Base-by-base conservation (phyloP, 1,140 invertebrate species). In the Antheraea mylitta region DNA sequence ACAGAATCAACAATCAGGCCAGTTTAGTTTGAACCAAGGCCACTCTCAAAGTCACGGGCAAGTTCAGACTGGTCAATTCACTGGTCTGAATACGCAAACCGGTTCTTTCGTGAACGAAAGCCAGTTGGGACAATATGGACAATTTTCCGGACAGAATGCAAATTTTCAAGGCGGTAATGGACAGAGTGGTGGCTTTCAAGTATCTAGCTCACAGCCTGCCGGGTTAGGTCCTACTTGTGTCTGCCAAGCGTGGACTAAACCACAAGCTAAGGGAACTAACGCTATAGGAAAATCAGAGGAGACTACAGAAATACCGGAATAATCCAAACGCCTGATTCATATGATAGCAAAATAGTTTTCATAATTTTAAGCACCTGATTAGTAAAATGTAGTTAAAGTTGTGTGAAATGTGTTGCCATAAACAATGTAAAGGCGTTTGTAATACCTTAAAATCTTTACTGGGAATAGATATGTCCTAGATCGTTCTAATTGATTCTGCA, bases 241-340 rank as follows among this genome's bases (percentile, higher is more conserved):
- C 10, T 91, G 89, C 60, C 87, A 90, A 72, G 83, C 87, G 0
- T 91, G 87, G 86, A 86, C 87, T 0, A 90, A 90, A 66, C 87
- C 83, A 11, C 64, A 67, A 18, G 16, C 74, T 0, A 77, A 77
- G 11, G 60, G 60, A 3, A 18, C 22, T 16, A 79, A 85, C 30
- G 58, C 19, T 11, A 71, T 73, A 4, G 74, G 77, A 10, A 81
- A 84, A 58, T 79, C 78, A 36, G 73, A 71, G 61, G 80, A 83
- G 10, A 85, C 81, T 58, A 61, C 18, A 22, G 72, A 78, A 48
- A 75, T 62, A 67, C 19, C 19, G 22, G 19, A 61, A 61, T 30
- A 22, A 22, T 61, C 16, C 5, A 53, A 59, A 48, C 48, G 19
- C 61, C 61, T 64, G n/a, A 19, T 18, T 2, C 16, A 58, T 63